phyloP scores from a whole-genome alignment of 2,888 invertebrate genomes.

The Ichneumon xanthorius region DNA sequence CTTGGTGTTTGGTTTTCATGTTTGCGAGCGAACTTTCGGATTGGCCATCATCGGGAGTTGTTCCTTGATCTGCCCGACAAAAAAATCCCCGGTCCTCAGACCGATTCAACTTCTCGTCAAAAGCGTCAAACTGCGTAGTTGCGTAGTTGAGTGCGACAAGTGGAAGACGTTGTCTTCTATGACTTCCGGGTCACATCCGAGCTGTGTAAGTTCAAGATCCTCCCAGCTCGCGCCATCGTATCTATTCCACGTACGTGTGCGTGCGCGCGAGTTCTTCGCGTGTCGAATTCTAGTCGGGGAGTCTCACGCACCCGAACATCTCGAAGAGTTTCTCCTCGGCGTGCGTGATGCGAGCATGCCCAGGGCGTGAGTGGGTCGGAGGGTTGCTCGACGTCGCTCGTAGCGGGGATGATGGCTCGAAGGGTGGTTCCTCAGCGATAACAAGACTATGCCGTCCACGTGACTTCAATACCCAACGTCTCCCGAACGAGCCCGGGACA shows the following conservation, averaged over 20 bases:
- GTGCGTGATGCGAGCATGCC: slow-evolving; percentile 38
- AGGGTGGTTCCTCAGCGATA: slow-evolving; percentile 70
- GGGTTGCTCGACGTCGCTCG: slow-evolving; percentile 46
- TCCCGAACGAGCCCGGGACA: slow-evolving; percentile 47
- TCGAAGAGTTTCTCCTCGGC: slow-evolving; percentile 38
- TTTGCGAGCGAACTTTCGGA: neutral
- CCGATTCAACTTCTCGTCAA: neutral
- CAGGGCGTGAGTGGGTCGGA: slow-evolving; percentile 38
- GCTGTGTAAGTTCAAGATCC: neutral
- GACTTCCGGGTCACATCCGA: slow-evolving; percentile 13
- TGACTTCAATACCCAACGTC: slow-evolving; percentile 76
- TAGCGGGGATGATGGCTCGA: slow-evolving; percentile 40
- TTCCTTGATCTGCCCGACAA: neutral
- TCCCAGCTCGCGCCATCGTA: neutral
- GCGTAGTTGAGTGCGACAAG: slow-evolving; percentile 1
- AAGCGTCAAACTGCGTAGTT: neutral
- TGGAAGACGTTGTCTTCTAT: neutral
- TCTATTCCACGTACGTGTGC: neutral
- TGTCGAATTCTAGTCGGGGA: slow-evolving; percentile 25
- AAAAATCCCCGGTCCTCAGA: neutral
- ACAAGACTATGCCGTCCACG: slow-evolving; percentile 72
- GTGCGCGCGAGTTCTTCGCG: slow-evolving; percentile 34
- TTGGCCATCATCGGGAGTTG: too few relatives aligned
- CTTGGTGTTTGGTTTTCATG: neutral
- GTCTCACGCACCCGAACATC: slow-evolving; percentile 35